Evolutionary conservation across 1,140 invertebrate species (phyloP).

Genomic region (Medauroidea extradentata): DNA sequence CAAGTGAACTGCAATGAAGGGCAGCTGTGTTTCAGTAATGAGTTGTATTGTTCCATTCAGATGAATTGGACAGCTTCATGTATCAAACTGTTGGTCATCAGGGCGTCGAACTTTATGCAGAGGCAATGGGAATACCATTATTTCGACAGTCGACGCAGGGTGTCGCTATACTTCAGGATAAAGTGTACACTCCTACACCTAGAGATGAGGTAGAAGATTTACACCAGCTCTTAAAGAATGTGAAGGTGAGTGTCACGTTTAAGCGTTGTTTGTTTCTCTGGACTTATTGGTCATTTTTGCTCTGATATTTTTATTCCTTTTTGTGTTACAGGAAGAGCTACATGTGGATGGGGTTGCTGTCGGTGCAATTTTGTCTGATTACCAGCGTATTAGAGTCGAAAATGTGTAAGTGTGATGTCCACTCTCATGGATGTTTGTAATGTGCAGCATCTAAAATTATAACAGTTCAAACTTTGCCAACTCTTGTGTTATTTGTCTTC

Average conservation of each 20-base stretch:
- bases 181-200: slow-evolving; percentile 77
- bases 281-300: too few species aligned
- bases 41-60: slow-evolving; percentile 45
- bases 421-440: too few species aligned
- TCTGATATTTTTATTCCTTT: too few species aligned
- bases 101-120: slow-evolving; percentile 84
- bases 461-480: too few species aligned
- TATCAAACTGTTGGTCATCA: slow-evolving; percentile 98
- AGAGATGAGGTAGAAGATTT: slow-evolving; percentile 99
- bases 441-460: too few species aligned
- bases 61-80: slow-evolving; percentile 99
- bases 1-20: too few species aligned
- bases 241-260: slow-evolving; percentile 61
- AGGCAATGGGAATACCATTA: slow-evolving; percentile 90
- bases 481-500: too few species aligned
- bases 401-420: slow-evolving; percentile 78
- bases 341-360: slow-evolving; percentile 89
- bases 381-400: slow-evolving; percentile 95
- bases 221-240: slow-evolving; percentile 72
- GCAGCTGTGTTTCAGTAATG: too few species aligned
- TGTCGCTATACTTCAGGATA: slow-evolving; percentile 67
- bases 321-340: slow-evolving; percentile 62
- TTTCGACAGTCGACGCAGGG: slow-evolving; percentile 84
- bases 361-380: slow-evolving; percentile 96
- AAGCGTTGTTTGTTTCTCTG: not conserved